A percentile compares a stretch with the other conserved stretches of the same genome.
These are phyloP conservation scores for Cryptocephalus primarius DNA, from an alignment of 2,888 invertebrate species.

Conservation along the genomic window DNA sequence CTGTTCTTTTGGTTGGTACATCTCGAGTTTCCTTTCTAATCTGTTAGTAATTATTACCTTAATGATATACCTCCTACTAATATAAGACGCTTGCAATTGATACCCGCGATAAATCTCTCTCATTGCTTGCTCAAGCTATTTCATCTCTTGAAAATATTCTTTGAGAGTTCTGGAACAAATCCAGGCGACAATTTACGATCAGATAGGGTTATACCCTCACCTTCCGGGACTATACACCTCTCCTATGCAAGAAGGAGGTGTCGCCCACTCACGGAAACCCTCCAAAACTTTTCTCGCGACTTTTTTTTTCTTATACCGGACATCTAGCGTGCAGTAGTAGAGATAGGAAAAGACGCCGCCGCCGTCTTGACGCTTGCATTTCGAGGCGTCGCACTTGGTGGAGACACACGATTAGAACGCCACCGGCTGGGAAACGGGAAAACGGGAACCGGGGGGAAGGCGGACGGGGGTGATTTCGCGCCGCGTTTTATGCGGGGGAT, in stretches of 20 bases:
- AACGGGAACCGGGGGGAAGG: neutral
- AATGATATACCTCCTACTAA: no score
- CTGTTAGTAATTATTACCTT: no score
- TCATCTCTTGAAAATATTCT: no score
- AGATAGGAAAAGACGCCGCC: constrained; percentile 16
- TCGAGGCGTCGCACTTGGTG: constrained; percentile 6
- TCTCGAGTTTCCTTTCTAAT: no score
- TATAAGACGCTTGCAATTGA: no score
- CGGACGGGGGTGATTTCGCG: neutral
- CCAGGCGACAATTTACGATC: no score
- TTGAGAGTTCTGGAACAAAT: no score
- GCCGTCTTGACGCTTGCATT: constrained; percentile 16
- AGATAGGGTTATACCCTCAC: no score
- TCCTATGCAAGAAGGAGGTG: constrained; percentile 24
- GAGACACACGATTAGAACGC: constrained; percentile 8
- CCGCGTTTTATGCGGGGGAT: neutral
- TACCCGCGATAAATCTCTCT: no score
- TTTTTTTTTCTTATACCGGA: constrained; percentile 24
- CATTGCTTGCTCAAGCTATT: no score
- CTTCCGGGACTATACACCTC: neutral
- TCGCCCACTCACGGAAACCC: constrained; percentile 32
- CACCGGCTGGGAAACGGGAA: neutral
- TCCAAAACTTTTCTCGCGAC: constrained; percentile 18
- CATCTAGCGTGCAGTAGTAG: constrained; percentile 37
- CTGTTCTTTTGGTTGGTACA: no score